phyloP scores from a whole-genome alignment of 2,888 invertebrate genomes.

The Coenonympha arcania region DNA sequence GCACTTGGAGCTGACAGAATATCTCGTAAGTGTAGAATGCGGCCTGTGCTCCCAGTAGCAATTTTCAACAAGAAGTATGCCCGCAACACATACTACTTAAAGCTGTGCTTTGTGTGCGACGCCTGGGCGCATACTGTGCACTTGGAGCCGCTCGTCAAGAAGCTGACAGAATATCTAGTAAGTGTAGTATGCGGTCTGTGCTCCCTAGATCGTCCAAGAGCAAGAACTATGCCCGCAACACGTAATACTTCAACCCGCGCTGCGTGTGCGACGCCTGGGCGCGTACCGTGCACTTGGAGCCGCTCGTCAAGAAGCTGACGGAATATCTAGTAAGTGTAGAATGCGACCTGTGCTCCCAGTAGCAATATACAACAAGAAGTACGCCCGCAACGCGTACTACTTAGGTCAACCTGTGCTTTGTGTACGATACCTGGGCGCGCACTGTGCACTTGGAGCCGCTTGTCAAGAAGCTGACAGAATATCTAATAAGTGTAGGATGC shows the following conservation, averaged over 20 bases:
- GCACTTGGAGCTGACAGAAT: too few relatives aligned
- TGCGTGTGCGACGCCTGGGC: slow-evolving; percentile 86
- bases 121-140: too few relatives aligned
- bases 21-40: too few relatives aligned
- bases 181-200: too few relatives aligned
- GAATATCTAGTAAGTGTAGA: slow-evolving; percentile 78
- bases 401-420: slow-evolving; percentile 90
- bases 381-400: slow-evolving; percentile 85
- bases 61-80: too few relatives aligned
- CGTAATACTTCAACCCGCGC: slow-evolving; percentile 87
- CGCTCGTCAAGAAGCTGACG: slow-evolving; percentile 85
- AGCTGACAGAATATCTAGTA: too few relatives aligned
- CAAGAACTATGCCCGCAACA: slow-evolving; percentile 85
- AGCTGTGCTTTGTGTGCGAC: too few relatives aligned
- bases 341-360: not conserved
- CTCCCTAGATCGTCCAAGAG: too few relatives aligned
- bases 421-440: slow-evolving; percentile 83
- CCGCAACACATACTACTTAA: too few relatives aligned
- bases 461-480: slow-evolving; percentile 86
- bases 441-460: slow-evolving; percentile 86
- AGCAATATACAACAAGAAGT: slow-evolving; percentile 84
- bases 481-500: slow-evolving; percentile 73
- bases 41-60: too few relatives aligned
- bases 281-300: slow-evolving; percentile 84
- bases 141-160: too few relatives aligned